These are phyloP conservation scores for Pelodytes ibericus DNA, from an alignment of 2,797 vertebrate genomes.

Conservation along the genomic window DNA sequence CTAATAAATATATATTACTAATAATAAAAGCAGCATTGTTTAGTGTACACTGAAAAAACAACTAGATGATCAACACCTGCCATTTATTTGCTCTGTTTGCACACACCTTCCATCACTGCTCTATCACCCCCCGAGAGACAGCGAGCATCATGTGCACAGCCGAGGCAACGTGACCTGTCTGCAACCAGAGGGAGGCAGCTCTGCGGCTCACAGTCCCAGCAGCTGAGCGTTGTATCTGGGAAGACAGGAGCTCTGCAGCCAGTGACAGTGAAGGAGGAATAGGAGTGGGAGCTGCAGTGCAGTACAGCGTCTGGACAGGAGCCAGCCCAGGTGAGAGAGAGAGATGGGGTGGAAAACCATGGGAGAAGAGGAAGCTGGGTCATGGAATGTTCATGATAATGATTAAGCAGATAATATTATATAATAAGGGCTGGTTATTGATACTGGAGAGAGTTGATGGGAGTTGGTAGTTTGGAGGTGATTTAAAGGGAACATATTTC, in stretches of 20 bases:
- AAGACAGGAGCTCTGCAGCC: conserved; percentile 20
- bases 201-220: not conserved
- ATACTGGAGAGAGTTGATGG: not conserved
- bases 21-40: too few species aligned
- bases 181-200: conserved; percentile 20
- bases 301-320: conserved; percentile 3
- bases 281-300: conserved; percentile 31
- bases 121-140: conserved; percentile 4
- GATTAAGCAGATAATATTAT: too few species aligned
- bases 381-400: too few species aligned
- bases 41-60: too few species aligned
- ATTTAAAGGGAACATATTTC: too few species aligned
- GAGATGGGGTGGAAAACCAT: too few species aligned
- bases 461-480: not conserved
- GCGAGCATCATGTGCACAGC: conserved; percentile 16
- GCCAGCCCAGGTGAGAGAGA: conserved; percentile 24
- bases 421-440: not conserved
- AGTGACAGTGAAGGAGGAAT: not conserved
- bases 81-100: too few species aligned
- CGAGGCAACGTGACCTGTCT: conserved; percentile 4
- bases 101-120: not conserved
- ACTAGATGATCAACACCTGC: too few species aligned
- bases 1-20: too few species aligned
- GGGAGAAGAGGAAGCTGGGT: too few species aligned
- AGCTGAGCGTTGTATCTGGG: conserved; percentile 20